Evolutionary conservation across 2,113 vertebrate genomes (phyloP).

Genomic region (Phylloscopus whistleri): DNA sequence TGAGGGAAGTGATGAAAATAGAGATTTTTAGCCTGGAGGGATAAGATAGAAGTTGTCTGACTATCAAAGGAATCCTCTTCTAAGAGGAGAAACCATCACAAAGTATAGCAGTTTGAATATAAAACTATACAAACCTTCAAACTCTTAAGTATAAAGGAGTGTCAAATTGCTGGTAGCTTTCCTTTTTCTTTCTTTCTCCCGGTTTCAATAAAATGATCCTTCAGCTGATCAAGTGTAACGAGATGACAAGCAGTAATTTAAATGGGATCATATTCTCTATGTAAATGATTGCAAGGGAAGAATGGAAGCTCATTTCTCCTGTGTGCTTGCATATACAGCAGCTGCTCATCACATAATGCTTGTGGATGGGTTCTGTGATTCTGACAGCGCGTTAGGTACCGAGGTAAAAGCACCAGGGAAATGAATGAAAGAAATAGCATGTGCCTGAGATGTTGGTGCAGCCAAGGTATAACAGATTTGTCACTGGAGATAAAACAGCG

Average conservation of each 20-base stretch:
- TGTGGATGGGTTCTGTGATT: constrained; percentile 40
- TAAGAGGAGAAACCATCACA: constrained; percentile 51
- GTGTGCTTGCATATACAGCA: constrained; percentile 44
- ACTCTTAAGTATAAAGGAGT: constrained; percentile 46
- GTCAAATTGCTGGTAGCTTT: constrained; percentile 45
- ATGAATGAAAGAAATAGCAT: constrained; percentile 29
- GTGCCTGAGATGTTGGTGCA: constrained; percentile 15
- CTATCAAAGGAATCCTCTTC: constrained; percentile 63
- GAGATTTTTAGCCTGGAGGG: constrained; percentile 61
- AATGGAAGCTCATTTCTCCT: constrained; percentile 53
- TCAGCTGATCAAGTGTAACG: constrained; percentile 63
- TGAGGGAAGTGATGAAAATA: constrained; percentile 53
- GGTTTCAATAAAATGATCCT: constrained; percentile 28
- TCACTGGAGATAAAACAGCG: constrained; percentile 22
- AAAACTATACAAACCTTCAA: constrained; percentile 65
- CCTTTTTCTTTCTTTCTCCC: background rate
- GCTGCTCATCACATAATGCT: constrained; percentile 56
- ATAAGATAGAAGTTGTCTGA: constrained; percentile 48
- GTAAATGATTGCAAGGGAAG: constrained; percentile 49
- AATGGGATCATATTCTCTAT: constrained; percentile 52
- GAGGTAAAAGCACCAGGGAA: constrained; percentile 43
- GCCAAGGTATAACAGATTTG: constrained; percentile 33
- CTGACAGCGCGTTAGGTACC: constrained; percentile 49
- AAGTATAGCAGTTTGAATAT: constrained; percentile 52
- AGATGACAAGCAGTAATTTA: constrained; percentile 71